These are phyloP conservation scores for Solenodon paradoxus DNA, from an alignment of 2,113 vertebrate species.

Conservation along the genomic window DNA sequence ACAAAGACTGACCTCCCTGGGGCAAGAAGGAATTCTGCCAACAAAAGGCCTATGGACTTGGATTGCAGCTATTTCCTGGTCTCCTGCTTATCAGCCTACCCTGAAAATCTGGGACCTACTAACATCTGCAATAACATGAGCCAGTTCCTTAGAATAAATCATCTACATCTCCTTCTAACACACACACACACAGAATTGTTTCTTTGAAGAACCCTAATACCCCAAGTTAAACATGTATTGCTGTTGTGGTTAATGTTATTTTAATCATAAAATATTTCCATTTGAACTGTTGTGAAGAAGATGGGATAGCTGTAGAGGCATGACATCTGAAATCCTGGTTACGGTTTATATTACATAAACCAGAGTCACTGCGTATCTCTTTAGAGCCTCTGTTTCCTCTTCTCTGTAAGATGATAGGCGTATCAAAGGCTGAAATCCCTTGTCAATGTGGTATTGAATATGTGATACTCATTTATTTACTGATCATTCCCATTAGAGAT, in stretches of 20 bases:
- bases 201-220: neutral
- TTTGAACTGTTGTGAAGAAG: neutral
- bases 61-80: neutral
- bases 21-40: neutral
- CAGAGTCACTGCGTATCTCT: neutral
- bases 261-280: constrained; percentile 5
- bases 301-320: neutral
- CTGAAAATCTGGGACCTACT: neutral
- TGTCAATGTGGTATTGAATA: neutral
- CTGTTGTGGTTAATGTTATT: neutral
- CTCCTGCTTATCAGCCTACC: neutral
- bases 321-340: neutral
- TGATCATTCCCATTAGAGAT: neutral
- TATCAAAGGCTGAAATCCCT: neutral
- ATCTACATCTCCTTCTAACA: neutral
- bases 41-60: neutral
- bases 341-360: neutral
- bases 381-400: neutral
- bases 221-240: neutral
- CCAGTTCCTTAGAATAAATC: no score
- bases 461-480: neutral
- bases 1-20: neutral
- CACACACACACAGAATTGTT: neutral
- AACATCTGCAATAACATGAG: neutral
- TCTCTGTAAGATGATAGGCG: neutral